Evolutionary conservation across 2,113 vertebrate species (phyloP), one percentile per base, ranked within the genome.

Genomic region (Amia ocellicauda): DNA sequence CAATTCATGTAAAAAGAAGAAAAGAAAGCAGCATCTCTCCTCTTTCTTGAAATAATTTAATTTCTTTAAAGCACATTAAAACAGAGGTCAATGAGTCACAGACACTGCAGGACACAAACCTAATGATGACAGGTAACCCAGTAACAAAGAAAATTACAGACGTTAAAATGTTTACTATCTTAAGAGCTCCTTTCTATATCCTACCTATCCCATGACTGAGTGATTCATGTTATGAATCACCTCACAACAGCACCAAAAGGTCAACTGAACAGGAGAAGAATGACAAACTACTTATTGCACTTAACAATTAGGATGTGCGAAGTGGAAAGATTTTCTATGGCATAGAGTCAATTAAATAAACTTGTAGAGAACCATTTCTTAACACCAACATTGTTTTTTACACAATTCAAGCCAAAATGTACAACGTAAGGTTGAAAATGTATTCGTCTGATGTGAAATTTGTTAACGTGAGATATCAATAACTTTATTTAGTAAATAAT

Each of bases 91-190:
- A 40, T 87, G 83, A 87, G 71, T 85, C 82, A 84, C 72, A 27
- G 60, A 60, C 52, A 79, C 66, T 7, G 16, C 56, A 71, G 79
- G 69, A 73, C 80, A 69, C 31, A 71, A 74, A 73, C 75, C 69
- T 69, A 79, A 84, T 87, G 74, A 81, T 68, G 71, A 68, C 62
- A 68, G 58, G 67, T 76, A 78, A 83, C 78, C 47, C 60, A n/a
- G 23, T 71, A 71, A 69, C 68, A 63, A 81, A 69, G 68, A 66
- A 80, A 86, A 82, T 85, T 74, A 82, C 77, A 79, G 72, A 76
- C 80, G 50, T 74, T 75, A 73, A 54, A 76, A 80, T 81, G 79
- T 81, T 76, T 82, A 85, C 80, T 78, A 83, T 76, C 19, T 60
- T 45, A 62, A 76, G 74, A 75, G 75, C 78, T 77, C 65, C 74